Conservation (phyloP, 2,888 invertebrate species). For the Phragmatobia fuliginosa region DNA sequence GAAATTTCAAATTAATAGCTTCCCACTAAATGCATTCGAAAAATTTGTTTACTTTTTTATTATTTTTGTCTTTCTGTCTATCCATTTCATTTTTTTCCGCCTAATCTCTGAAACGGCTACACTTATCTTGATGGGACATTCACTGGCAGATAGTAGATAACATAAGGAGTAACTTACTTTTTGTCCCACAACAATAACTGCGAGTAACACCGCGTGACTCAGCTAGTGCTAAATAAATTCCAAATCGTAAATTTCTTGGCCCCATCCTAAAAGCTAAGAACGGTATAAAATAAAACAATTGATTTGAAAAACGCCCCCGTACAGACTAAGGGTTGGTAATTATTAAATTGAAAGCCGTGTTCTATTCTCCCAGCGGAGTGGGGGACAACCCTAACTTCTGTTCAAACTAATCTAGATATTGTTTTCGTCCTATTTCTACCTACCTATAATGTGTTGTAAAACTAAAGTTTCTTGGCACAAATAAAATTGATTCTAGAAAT, state of each 20-base stretch:
- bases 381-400: slow-evolving; percentile 56
- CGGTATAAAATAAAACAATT: slow-evolving; percentile 81
- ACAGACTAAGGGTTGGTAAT: slow-evolving; percentile 67
- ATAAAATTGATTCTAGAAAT: background rate
- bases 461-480: background rate
- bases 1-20: too few species aligned
- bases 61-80: too few species aligned
- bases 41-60: too few species aligned
- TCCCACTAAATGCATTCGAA: too few species aligned
- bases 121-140: too few species aligned
- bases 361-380: slow-evolving; percentile 56
- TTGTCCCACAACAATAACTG: too few species aligned
- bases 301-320: slow-evolving; percentile 77
- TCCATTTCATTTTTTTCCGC: too few species aligned
- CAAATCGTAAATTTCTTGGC: slow-evolving; percentile 55
- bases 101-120: too few species aligned
- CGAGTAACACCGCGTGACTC: too few species aligned
- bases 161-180: too few species aligned
- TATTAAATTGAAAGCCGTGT: slow-evolving; percentile 84
- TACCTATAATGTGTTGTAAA: slow-evolving; percentile 8
- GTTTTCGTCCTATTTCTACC: slow-evolving; percentile 20
- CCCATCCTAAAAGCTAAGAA: slow-evolving; percentile 62
- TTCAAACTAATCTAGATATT: slow-evolving; percentile 45
- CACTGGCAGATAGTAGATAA: too few species aligned
- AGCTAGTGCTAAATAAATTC: background rate